Evolutionary conservation across 2,113 vertebrate species (phyloP).

Genomic region (Hyperoodon ampullatus): DNA sequence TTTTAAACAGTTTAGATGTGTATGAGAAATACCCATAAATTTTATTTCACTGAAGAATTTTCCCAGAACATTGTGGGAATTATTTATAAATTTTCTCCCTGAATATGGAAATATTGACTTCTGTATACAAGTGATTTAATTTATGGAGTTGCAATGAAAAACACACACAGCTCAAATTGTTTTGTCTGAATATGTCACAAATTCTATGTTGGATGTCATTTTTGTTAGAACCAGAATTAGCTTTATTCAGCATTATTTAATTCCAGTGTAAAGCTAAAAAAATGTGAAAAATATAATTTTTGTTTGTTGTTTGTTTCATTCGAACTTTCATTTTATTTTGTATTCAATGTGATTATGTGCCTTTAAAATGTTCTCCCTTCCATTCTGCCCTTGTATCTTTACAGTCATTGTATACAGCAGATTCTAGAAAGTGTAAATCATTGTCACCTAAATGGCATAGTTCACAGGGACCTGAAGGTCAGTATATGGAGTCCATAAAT

Average conservation of each 20-base stretch:
- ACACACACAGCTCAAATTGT: constrained; percentile 60
- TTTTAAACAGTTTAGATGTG: constrained; percentile 77
- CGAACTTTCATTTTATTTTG: constrained; percentile 83
- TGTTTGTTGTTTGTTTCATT: constrained; percentile 75
- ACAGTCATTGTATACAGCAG: constrained; percentile 99
- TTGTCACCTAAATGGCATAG: constrained; percentile 97
- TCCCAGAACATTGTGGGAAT: constrained; percentile 23
- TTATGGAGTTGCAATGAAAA: constrained; percentile 62
- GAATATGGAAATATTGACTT: constrained; percentile 37
- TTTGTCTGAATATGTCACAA: constrained; percentile 71
- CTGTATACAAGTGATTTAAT: background rate
- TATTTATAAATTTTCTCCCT: constrained; percentile 29
- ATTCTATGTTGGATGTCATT: constrained; percentile 74
- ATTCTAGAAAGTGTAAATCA: constrained; percentile 99
- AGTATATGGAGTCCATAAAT: constrained; percentile 89
- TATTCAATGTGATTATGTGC: constrained; percentile 87
- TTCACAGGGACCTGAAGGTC: constrained; percentile 99
- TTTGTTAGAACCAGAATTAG: constrained; percentile 76
- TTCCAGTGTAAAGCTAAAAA: constrained; percentile 75
- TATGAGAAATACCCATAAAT: constrained; percentile 21
- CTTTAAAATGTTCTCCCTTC: constrained; percentile 92
- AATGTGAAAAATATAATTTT: constrained; percentile 70
- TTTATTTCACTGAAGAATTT: constrained; percentile 15
- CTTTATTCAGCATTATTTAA: constrained; percentile 67
- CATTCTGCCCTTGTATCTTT: constrained; percentile 93